These are phyloP conservation scores for Drosophila limbata DNA, from an alignment of 2,888 invertebrate species.

Conservation along the genomic window DNA sequence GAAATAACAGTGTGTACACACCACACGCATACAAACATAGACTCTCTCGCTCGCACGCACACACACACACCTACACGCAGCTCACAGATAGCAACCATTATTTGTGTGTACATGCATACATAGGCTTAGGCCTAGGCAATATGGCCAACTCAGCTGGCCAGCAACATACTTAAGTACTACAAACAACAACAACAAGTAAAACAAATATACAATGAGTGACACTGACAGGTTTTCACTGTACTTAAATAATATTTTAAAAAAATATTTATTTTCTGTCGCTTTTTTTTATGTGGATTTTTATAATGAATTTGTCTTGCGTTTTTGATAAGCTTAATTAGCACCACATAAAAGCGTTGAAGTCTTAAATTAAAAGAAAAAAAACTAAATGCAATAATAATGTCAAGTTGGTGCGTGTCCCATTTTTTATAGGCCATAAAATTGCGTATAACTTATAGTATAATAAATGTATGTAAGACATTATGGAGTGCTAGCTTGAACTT, in stretches of 20 bases:
- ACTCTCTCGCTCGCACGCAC: constrained; percentile 39
- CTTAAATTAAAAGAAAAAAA: neutral
- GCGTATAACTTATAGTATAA: constrained; percentile 28
- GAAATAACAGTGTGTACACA: constrained; percentile 38
- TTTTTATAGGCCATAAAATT: constrained; percentile 41
- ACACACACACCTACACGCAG: constrained; percentile 9
- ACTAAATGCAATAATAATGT: constrained; percentile 19
- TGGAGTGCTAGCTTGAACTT: constrained; percentile 31
- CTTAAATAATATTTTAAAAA: constrained; percentile 47
- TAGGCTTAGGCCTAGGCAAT: constrained; percentile 53
- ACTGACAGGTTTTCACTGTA: constrained; percentile 68
- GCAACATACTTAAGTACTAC: constrained; percentile 37
- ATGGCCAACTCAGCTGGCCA: constrained; percentile 39
- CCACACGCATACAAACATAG: constrained; percentile 4
- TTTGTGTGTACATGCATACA: constrained; percentile 6
- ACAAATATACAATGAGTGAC: constrained; percentile 60
- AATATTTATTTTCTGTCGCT: constrained; percentile 43
- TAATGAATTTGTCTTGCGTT: constrained; percentile 40
- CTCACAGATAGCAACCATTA: constrained; percentile 36
- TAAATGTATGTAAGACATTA: neutral
- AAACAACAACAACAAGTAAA: constrained; percentile 39
- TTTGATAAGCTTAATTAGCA: constrained; percentile 73
- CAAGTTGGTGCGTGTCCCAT: constrained; percentile 29
- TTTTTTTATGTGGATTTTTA: constrained; percentile 20
- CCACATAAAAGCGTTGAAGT: constrained; percentile 46